phyloP scores from a whole-genome alignment of 2,797 vertebrate species.

The Onychomys leucogaster region DNA sequence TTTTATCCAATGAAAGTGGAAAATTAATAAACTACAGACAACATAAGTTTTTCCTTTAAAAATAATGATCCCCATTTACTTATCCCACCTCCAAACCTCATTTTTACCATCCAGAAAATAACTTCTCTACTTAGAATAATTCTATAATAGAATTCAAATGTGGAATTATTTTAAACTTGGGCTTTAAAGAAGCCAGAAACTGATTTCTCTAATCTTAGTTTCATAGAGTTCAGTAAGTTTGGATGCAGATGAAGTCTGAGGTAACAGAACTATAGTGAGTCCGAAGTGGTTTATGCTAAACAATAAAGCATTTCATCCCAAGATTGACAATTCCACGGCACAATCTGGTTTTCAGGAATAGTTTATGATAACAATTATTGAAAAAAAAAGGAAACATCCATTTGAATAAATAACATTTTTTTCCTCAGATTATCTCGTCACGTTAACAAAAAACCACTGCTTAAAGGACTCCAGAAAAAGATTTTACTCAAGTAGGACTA shows the following conservation, averaged over 20 bases:
- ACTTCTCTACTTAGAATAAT: neutral
- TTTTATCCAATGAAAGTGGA: neutral
- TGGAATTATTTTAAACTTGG: neutral
- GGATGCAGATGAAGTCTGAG: neutral
- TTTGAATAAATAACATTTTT: neutral
- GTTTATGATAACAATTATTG: neutral
- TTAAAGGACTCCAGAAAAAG: constrained; percentile 32
- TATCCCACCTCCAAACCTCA: neutral
- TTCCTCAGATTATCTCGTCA: constrained; percentile 82
- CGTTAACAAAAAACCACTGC: constrained; percentile 83
- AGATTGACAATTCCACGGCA: neutral
- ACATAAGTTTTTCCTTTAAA: neutral
- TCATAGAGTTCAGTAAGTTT: neutral
- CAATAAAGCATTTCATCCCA: neutral
- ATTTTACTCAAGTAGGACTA: constrained; percentile 27
- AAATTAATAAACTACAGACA: neutral
- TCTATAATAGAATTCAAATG: neutral
- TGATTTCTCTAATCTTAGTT: neutral
- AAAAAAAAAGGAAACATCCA: neutral
- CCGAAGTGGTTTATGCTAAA: neutral
- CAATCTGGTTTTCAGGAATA: neutral
- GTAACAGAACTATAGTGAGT: neutral
- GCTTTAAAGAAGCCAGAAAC: neutral
- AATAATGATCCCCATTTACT: too few relatives aligned
- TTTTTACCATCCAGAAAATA: neutral